Evolutionary conservation across 2,888 invertebrate genomes (phyloP), one percentile per base, ranked within the genome.

Genomic region (Fissipunctia ypsillon): DNA sequence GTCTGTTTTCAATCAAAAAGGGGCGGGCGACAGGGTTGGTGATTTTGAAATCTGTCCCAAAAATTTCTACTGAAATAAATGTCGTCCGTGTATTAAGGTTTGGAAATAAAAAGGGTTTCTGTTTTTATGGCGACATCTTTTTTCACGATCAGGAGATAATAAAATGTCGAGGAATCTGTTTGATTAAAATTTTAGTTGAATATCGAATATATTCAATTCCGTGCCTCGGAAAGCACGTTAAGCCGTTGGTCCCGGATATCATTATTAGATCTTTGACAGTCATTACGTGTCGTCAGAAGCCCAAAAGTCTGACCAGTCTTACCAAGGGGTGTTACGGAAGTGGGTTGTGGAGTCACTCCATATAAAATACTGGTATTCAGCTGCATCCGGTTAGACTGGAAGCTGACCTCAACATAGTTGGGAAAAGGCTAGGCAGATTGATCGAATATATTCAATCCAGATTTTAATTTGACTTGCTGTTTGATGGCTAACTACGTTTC

Each of bases 1-100:
- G 93, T 93, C 91, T 91, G 91, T 90, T 92, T 93, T 93, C 93
- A 93, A 93, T 94, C 92, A 93, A 92, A 93, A 84, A 79, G 48
- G 75, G 73, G 71, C 63, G 64, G 68, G 45, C 59, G 75, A 73
- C 81, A 88, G 87, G 89, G 88, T 61, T 86, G 88, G 74, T 81
- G 50, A 43, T 56, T 16, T 10, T 19, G 43, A 60, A 77, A 72
- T 73, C 25, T 59, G 56, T 54, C 31, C 25, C 57, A 31, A 70
- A 76, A 70, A 74, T 65, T n/a, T 74, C n/a, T 41, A 57, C 50
- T 52, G 35, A 72, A 74, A 76, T 77, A 68, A 75, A 75, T 31
- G 0, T 67, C 35, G 31, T 77, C 77, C 72, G 69, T 76, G 59
- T 68, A 78, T 73, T 63, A 75, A 60, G 64, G 54, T 76, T 68